phyloP scores from a whole-genome alignment of 1,140 invertebrate species.

The Leptopilina clavipes region DNA sequence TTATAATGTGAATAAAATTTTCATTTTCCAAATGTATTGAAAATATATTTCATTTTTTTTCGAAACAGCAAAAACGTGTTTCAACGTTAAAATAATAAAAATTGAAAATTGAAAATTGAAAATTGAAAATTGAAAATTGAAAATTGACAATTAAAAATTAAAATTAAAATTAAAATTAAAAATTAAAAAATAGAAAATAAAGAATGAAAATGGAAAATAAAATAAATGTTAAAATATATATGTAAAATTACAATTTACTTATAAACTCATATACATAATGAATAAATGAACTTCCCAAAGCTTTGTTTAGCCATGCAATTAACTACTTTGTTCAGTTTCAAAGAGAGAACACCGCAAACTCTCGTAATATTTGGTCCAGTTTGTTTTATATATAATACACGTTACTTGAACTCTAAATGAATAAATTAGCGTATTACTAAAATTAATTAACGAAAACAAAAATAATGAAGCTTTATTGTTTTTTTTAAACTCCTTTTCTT shows the following conservation, averaged over 20 bases:
- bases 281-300: neutral
- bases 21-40: too few species aligned
- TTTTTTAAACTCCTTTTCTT: neutral
- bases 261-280: slow-evolving; percentile 5
- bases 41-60: too few species aligned
- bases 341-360: neutral
- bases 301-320: slow-evolving; percentile 9
- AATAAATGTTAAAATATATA: neutral
- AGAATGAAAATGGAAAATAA: too few species aligned
- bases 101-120: too few species aligned
- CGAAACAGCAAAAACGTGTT: too few species aligned
- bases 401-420: slow-evolving; percentile 3
- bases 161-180: too few species aligned
- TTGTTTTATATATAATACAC: neutral
- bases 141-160: too few species aligned
- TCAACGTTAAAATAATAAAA: too few species aligned
- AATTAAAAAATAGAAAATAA: too few species aligned
- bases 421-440: neutral
- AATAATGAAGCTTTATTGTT: too few species aligned
- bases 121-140: too few species aligned
- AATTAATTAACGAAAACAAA: neutral
- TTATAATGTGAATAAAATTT: too few species aligned
- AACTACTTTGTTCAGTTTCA: slow-evolving; percentile 8
- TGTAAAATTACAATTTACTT: neutral
- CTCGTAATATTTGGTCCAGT: slow-evolving; percentile 4